phyloP scores from a whole-genome alignment of 2,888 invertebrate species.

The Frankliniella fusca region DNA sequence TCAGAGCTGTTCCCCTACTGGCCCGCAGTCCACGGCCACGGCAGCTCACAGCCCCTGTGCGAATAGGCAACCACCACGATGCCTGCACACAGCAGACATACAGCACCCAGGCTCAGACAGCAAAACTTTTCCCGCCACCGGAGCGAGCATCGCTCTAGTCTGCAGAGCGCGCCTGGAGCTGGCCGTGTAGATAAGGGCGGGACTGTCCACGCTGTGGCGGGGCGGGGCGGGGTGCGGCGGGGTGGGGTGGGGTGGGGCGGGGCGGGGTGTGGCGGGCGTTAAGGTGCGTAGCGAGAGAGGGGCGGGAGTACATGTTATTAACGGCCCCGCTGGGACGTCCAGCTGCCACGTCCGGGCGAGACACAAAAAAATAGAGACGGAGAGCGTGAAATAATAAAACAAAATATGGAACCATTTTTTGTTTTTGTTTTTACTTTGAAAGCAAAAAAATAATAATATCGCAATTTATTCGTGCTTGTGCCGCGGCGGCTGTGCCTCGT shows the following conservation, averaged over 20 bases:
- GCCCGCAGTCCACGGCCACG: too few relatives aligned
- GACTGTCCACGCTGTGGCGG: too few relatives aligned
- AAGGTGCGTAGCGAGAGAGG: not conserved
- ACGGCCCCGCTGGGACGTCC: conserved; percentile 16
- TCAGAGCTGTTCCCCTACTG: too few relatives aligned
- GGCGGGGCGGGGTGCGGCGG: too few relatives aligned
- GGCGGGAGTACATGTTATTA: not conserved
- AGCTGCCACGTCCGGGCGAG: not conserved
- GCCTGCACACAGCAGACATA: not conserved
- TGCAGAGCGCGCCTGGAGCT: too few relatives aligned
- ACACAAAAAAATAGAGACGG: not conserved
- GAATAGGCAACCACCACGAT: too few relatives aligned
- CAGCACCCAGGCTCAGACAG: not conserved
- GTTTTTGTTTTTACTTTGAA: too few relatives aligned
- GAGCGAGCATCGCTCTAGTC: too few relatives aligned
- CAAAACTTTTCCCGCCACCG: too few relatives aligned
- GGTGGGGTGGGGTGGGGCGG: too few relatives aligned
- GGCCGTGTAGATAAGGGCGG: too few relatives aligned
- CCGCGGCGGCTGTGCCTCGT: not conserved
- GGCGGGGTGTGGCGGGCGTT: not conserved
- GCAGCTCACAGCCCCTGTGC: too few relatives aligned
- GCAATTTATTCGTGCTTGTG: not conserved
- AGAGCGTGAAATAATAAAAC: conserved; percentile 1
- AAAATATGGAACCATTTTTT: not conserved
- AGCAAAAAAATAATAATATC: not conserved